phyloP scores from a whole-genome alignment of 2,888 invertebrate genomes.

The Aspidiotus destructor region DNA sequence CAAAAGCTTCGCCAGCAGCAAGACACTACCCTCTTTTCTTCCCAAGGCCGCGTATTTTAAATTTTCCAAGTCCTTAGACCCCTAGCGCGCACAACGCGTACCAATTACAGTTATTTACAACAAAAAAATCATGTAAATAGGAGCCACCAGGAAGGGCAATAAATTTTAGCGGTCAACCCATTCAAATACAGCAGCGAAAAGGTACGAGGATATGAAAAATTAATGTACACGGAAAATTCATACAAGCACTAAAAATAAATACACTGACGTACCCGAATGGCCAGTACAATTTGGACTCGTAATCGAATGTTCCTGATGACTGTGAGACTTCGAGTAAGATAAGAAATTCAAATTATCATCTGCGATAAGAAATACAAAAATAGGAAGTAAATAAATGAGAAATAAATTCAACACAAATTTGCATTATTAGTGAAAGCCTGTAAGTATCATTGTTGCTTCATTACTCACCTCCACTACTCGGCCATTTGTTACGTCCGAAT shows the following conservation, averaged over 20 bases:
- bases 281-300: conserved; percentile 15
- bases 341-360: conserved; percentile 16
- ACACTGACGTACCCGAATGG: conserved; percentile 23
- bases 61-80: no score
- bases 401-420: neutral
- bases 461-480: conserved; percentile 45
- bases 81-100: no score
- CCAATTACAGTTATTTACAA: no score
- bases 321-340: conserved; percentile 23
- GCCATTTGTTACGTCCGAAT: conserved; percentile 46
- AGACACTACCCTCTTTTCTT: no score
- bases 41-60: no score
- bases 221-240: neutral
- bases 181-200: no score
- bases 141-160: no score
- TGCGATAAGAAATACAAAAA: neutral
- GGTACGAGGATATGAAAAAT: no score
- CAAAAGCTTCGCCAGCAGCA: no score
- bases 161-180: no score
- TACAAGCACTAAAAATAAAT: neutral
- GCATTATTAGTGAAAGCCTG: neutral
- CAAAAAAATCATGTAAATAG: no score
- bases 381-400: neutral
- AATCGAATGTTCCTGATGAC: conserved; percentile 21
- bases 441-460: neutral